Evolutionary conservation across 2,113 vertebrate species (phyloP), one percentile per base, ranked within the genome.

Genomic region (Fulmarus glacialis): DNA sequence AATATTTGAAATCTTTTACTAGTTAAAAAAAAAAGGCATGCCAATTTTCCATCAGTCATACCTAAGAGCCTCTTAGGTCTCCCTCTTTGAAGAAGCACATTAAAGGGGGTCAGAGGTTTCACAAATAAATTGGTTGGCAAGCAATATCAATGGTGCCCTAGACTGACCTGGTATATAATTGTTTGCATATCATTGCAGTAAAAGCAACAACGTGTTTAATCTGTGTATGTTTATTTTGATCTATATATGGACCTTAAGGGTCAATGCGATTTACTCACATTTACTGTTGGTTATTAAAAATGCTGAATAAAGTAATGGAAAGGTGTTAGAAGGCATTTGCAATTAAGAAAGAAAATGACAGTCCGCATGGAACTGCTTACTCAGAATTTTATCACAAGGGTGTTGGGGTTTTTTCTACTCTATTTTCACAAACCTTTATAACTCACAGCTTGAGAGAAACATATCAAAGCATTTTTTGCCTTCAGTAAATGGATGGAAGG

Each of bases 191-290:
- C 94, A 96, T 47, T 96, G 87, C 84, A 95, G 90, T 94, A 97
- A 97, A 96, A 96, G 86, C 93, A 96, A 96, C 96, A 97, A 90
- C 26, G 4, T 91, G 83, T 96, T 97, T 98, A 97, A 98, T 98
- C 97, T 97, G 36, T 86, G 34, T 78, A 45, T 97, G 85, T 97
- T 97, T 98, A 97, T 98, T 98, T 98, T 97, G 90, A 97, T 92
- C 95, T 96, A 91, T 96, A 92, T 77, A 82, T 60, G 68, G 96
- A 98, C 97, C 95, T 98, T 83, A 93, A 86, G 94, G 97, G 97
- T 98, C 97, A 98, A 98, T 91, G 92, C 32, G 97, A 98, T 98
- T 98, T 98, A 98, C 97, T 97, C 95, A 97, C 93, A 96, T 94
- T 96, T 94, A 96, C 85, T 92, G 94, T 80, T 94, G 82, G 95